Evolutionary conservation across 2,888 invertebrate genomes (phyloP).

Genomic region (Aphelenchoides bicaudatus): DNA sequence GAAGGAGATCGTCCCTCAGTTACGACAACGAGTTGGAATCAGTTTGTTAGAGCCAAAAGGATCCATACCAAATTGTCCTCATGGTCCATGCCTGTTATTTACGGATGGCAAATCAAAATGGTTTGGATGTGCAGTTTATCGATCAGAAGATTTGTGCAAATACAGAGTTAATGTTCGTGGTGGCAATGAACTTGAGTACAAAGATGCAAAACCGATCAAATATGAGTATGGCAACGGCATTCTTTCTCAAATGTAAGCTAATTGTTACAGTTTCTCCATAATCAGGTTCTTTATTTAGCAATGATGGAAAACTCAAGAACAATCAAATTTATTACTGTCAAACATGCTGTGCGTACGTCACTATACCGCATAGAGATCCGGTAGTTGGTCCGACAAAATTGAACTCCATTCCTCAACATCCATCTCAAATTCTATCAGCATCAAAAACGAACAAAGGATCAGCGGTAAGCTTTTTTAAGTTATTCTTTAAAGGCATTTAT

Average conservation of each 20-base stretch:
- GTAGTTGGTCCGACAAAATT: background rate
- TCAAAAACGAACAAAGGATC: constrained; percentile 8
- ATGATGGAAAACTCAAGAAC: background rate
- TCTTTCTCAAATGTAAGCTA: background rate
- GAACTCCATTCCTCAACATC: too few species aligned
- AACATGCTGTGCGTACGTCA: constrained; percentile 1
- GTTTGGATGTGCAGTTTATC: constrained; percentile 13
- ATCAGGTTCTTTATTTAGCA: background rate
- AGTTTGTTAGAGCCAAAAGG: too few species aligned
- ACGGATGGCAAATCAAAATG: constrained; percentile 3
- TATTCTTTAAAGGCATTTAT: background rate
- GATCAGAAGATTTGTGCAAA: constrained; percentile 13
- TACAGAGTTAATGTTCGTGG: constrained; percentile 1
- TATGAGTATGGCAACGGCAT: constrained; percentile 10
- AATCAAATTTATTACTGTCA: background rate
- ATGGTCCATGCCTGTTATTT: constrained; percentile 18
- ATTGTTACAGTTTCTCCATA: constrained; percentile 9
- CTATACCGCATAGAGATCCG: constrained; percentile 14
- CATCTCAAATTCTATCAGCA: too few species aligned
- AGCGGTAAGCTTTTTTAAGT: constrained; percentile 17
- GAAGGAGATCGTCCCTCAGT: too few species aligned
- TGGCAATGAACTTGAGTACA: constrained; percentile 8
- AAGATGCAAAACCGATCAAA: background rate
- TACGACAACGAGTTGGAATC: too few species aligned
- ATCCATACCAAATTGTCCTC: too few species aligned